Conservation (phyloP, 2,113 vertebrate genomes). For the Aegotheles bennettii region DNA sequence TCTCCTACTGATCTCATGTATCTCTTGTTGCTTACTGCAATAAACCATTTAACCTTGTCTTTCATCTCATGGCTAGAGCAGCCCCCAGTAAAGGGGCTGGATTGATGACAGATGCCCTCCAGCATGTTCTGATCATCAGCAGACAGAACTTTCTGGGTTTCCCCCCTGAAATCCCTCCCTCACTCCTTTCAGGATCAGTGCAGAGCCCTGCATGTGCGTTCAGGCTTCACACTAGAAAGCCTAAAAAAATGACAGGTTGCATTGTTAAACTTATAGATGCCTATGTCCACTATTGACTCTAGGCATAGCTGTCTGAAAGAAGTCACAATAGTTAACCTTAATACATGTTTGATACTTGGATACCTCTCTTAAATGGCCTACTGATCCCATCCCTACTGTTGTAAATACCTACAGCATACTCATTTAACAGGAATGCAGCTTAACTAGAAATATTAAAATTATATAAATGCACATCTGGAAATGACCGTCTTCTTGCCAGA, state of each 20-base stretch:
- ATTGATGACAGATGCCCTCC: fast-evolving
- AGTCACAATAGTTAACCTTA: not conserved
- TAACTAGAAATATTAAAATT: constrained; percentile 17
- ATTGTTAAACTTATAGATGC: not conserved
- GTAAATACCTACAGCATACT: not conserved
- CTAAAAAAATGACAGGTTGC: not conserved
- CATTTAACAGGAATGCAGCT: not conserved
- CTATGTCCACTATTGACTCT: not conserved
- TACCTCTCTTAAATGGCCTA: not conserved
- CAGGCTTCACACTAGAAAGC: not conserved
- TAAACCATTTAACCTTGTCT: not conserved
- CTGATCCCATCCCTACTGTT: not conserved
- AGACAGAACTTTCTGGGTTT: not conserved
- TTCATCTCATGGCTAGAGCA: not conserved
- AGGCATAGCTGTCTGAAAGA: not conserved
- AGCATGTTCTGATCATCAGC: fast-evolving
- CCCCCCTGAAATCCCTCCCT: fast-evolving
- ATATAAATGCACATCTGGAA: constrained; percentile 43
- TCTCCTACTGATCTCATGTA: not conserved
- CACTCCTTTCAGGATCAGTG: not conserved
- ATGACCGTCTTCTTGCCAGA: not conserved
- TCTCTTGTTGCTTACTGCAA: not conserved
- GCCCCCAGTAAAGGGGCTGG: not conserved
- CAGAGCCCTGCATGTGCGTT: fast-evolving
- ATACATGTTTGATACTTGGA: too few species aligned